phyloP scores from a whole-genome alignment of 1,140 invertebrate species.

The Diorhabda sublineata region DNA sequence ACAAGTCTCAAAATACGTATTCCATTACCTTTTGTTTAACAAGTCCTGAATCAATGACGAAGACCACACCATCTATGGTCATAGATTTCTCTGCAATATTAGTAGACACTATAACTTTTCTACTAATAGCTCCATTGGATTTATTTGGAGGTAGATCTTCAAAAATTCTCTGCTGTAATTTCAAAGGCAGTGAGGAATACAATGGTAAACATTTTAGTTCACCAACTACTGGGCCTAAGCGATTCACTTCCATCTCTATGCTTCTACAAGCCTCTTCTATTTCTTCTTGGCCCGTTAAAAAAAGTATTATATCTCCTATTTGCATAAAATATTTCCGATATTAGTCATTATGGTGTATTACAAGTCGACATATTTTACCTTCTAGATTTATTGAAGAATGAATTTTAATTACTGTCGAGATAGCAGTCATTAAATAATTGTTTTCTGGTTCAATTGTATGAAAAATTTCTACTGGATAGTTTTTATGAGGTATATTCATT shows the following conservation, averaged over 20 bases:
- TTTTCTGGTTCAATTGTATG: slow-evolving; percentile 98
- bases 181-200: slow-evolving; percentile 97
- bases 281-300: slow-evolving; percentile 93
- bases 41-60: slow-evolving; percentile 99
- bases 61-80: slow-evolving; percentile 99
- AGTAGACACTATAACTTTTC: slow-evolving; percentile 96
- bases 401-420: slow-evolving; percentile 97
- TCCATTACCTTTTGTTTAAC: slow-evolving; percentile 84
- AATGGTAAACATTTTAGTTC: slow-evolving; percentile 98
- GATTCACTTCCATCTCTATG: slow-evolving; percentile 95
- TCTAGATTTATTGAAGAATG: slow-evolving; percentile 96
- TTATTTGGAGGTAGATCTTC: slow-evolving; percentile 91
- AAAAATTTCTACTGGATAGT: slow-evolving; percentile 97
- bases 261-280: slow-evolving; percentile 99
- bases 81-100: slow-evolving; percentile 99
- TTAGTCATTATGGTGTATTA: no score
- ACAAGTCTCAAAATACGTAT: no score
- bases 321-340: no score
- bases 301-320: slow-evolving; percentile 54
- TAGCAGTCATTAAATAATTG: slow-evolving; percentile 98
- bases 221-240: slow-evolving; percentile 92
- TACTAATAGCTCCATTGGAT: slow-evolving; percentile 89
- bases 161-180: slow-evolving; percentile 96
- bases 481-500: slow-evolving; percentile 96
- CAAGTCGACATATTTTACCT: slow-evolving; percentile 60